Percentiles rank a stretch among this genome's conserved stretches.
These are phyloP conservation scores for Caenorhabditis remanei DNA, from an alignment of 1,140 invertebrate species.

Conservation along the genomic window DNA sequence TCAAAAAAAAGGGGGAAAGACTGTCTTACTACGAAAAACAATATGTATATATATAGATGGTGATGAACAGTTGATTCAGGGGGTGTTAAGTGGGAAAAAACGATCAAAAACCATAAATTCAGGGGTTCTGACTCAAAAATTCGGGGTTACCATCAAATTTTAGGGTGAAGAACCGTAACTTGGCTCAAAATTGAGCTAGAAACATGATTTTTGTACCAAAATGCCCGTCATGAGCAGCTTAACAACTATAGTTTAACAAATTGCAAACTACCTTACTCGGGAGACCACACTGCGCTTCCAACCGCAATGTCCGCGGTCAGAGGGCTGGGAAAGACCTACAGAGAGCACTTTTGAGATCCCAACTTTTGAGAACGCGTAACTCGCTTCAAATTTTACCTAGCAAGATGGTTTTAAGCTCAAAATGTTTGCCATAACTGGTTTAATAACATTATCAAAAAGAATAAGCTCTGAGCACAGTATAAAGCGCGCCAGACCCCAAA, in stretches of 20 bases:
- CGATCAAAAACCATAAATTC: too few relatives aligned
- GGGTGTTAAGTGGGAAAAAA: too few relatives aligned
- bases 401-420: not conserved
- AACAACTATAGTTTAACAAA: not conserved
- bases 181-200: not conserved
- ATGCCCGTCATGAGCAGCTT: not conserved
- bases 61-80: not conserved
- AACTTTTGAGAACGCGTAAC: not conserved
- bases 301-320: too few relatives aligned
- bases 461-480: too few relatives aligned
- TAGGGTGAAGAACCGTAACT: not conserved
- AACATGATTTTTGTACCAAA: not conserved
- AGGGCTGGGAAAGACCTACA: too few relatives aligned
- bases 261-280: too few relatives aligned
- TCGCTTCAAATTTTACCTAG: not conserved
- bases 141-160: too few relatives aligned
- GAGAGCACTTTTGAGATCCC: not conserved
- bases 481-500: too few relatives aligned
- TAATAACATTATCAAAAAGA: too few relatives aligned
- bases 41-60: not conserved
- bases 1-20: not conserved
- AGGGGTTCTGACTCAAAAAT: too few relatives aligned
- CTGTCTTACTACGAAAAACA: not conserved
- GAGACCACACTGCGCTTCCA: too few relatives aligned
- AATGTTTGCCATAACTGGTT: not conserved